Conservation (phyloP, 2,113 vertebrate genomes). For the Cochlearius cochlearius region DNA sequence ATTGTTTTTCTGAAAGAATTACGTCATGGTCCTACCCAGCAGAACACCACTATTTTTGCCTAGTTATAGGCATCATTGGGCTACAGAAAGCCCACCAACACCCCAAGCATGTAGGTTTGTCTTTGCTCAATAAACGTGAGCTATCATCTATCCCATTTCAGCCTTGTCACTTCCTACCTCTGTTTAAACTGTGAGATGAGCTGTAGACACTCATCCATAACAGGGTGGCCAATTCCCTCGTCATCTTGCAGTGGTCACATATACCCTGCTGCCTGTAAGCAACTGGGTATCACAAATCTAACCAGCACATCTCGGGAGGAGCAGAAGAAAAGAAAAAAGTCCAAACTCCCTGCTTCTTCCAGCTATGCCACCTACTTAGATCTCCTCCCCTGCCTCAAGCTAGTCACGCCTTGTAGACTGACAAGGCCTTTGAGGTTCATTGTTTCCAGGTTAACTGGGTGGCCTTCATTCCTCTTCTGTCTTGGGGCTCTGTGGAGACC, state of each 20-base stretch:
- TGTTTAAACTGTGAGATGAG: background rate
- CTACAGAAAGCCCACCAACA: background rate
- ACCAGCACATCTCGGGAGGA: background rate
- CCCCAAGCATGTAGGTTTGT: background rate
- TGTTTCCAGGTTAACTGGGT: slow-evolving; percentile 64
- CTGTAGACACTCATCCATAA: background rate
- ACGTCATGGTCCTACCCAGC: background rate
- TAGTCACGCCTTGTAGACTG: background rate
- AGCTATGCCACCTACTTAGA: slow-evolving; percentile 56
- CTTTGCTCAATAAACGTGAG: background rate
- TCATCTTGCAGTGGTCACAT: background rate
- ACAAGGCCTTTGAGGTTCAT: slow-evolving; percentile 43
- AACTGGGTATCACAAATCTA: slow-evolving; percentile 1
- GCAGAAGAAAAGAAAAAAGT: background rate
- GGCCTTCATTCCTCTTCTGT: slow-evolving; percentile 36
- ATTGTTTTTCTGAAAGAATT: background rate
- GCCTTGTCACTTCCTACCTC: background rate
- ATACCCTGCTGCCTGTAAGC: background rate
- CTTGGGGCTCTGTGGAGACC: slow-evolving; percentile 10
- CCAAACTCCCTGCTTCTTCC: background rate
- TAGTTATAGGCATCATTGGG: background rate
- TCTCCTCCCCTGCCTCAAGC: slow-evolving; percentile 36
- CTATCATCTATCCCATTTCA: background rate
- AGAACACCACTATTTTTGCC: background rate
- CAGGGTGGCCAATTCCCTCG: background rate